phyloP scores from a whole-genome alignment of 2,888 invertebrate species.

The Psylliodes chrysocephalus region DNA sequence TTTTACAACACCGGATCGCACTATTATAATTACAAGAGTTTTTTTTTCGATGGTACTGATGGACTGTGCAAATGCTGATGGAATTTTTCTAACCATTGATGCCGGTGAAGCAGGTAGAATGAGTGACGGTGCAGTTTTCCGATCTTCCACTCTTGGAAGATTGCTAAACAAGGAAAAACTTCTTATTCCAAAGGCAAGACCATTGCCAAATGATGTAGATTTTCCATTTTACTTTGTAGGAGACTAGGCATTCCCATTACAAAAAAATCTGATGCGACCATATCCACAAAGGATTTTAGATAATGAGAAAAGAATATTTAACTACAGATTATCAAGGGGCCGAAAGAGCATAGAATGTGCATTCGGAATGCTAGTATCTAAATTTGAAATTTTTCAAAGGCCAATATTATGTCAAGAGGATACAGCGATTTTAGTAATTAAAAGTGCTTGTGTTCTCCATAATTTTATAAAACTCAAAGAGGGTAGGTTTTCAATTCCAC shows the following conservation, averaged over 20 bases:
- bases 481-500: constrained; percentile 12
- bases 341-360: constrained; percentile 9
- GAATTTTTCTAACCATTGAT: constrained; percentile 7
- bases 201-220: constrained; percentile 16
- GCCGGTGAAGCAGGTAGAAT: constrained; percentile 12
- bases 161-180: constrained; percentile 18
- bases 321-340: constrained; percentile 21
- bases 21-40: constrained; percentile 17
- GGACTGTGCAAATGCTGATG: constrained; percentile 13
- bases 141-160: constrained; percentile 16
- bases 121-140: constrained; percentile 18
- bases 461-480: constrained; percentile 13
- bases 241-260: constrained; percentile 11
- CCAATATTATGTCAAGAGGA: constrained; percentile 1
- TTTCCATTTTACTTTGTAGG: constrained; percentile 10
- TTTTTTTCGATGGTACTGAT: constrained; percentile 15
- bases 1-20: constrained; percentile 10
- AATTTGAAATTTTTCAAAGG: constrained; percentile 6
- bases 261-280: constrained; percentile 16
- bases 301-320: constrained; percentile 21
- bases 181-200: constrained; percentile 7
- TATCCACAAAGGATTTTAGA: constrained; percentile 15
- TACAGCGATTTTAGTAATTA: constrained; percentile 11
- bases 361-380: constrained; percentile 1
- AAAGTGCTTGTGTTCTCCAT: constrained; percentile 15